Base-by-base conservation (phyloP, 2,888 invertebrate species). In the Ophion obscuratus region DNA sequence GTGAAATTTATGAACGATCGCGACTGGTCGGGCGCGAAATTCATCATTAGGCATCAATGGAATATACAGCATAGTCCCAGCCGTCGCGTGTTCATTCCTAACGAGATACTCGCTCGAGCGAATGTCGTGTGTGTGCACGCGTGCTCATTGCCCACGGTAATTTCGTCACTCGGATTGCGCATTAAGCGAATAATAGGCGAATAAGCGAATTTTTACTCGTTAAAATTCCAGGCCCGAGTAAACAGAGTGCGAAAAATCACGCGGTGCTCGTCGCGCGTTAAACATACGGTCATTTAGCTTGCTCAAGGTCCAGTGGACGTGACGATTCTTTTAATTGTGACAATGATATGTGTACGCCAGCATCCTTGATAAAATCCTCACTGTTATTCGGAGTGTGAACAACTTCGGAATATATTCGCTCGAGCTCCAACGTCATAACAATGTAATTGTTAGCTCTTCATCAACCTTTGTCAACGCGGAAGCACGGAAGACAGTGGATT, bases 1-100 rank as follows among this genome's bases (percentile, higher is more conserved):
- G 68, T 89, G 88, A 90, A 90, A 85, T 88, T 87, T 79, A 82
- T 85, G 87, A 88, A 87, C 70, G 88, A 88, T 88, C 89, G 87
- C 89, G 85, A 88, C 67, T 31, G 31, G 70, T 59, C 31, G 68
- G 75, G n/a, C 36, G 66, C 47, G 70, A 70, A 62, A 68, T 53
- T 31, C 59, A 40, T 57, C 77, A 78, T 68, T 57, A 73, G 53
- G 70, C 81, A 84, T 71, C 27, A 40, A 57, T 40, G 20, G 67
- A 74, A 59, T 53, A 59, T 53, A 74, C 53, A 53, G 40, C 40
- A 24, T 44, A 81, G 73, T 77, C 53, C 53, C 57, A 59, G 40
- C 71, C 66, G 27, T 44, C 57, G 71, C 74, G 76, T 80, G 83
- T 80, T 53, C 53, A 17, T 77, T 83, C 59, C 76, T 73, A 80